Evolutionary conservation across 1,140 invertebrate genomes (phyloP), one percentile per base, ranked within the genome.

Genomic region (Procambarus clarkii): DNA sequence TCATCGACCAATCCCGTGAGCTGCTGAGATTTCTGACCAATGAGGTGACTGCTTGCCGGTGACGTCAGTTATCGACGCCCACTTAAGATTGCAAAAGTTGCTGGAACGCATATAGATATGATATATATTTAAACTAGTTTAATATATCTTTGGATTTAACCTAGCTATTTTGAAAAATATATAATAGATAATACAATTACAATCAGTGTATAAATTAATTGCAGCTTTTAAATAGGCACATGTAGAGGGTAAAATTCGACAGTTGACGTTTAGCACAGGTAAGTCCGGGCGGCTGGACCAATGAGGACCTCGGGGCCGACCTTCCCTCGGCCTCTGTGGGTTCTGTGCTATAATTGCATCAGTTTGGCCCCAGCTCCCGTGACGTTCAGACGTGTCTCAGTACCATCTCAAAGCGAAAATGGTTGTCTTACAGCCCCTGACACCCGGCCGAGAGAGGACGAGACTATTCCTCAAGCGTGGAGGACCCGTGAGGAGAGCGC

Each of bases 341-440:
- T 34, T 34, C 69, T 34, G 4, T 2, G 69, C 7, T n/a, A 34
- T 5, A 7, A 34, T 5, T 21, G 69, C n/a, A 34, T 74, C 69
- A 74, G 69, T 74, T 7, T 7, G 7, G 48, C n/a, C 24, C n/a
- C 15, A 18, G 79, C 46, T 24, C n/a, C 5, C 21, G n/a, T 54
- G 13, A 13, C 4, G 18, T 11, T 50, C 8, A 24, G 21, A 24
- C 21, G 48, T 79, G 4, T 48, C 3, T n/a, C 48, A 24, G 5
- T 8, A 24, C 54, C 9, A n/a, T 5, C 48, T 11, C 18, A 34
- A 0, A 13, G 8, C 15, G 24, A 71, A 3, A 54, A 88, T 88
- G 86, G 76, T 80, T 13, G 77, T 88, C 34, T 60, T 88, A 24
- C 86, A 88, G 86, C 77, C 86, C 44, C 13, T 88, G 13, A 88